Percentiles rank a stretch among this genome's conserved stretches.
phyloP scores from a whole-genome alignment of 2,113 vertebrate species.

The Ploceus nigricollis region DNA sequence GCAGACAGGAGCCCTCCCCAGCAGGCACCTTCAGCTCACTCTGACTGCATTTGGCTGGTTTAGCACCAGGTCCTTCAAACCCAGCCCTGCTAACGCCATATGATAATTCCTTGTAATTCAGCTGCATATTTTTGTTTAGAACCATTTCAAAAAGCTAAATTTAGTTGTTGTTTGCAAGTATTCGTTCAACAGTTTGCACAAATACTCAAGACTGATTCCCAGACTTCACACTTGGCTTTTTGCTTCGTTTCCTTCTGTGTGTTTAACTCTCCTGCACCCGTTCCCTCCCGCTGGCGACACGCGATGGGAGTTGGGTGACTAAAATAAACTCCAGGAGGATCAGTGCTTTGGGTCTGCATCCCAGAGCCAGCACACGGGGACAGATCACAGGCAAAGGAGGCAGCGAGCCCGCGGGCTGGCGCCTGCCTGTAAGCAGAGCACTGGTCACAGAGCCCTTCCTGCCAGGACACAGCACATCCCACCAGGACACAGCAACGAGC shows the following conservation, averaged over 20 bases:
- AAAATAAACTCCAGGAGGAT: rapidly evolving
- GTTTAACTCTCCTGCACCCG: background rate
- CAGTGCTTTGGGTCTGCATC: rapidly evolving
- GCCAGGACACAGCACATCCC: no score
- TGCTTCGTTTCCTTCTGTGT: background rate
- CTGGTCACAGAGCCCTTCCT: rapidly evolving
- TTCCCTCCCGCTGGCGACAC: background rate
- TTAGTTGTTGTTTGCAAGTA: slow-evolving; percentile 3
- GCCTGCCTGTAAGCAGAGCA: rapidly evolving
- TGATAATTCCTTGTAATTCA: background rate
- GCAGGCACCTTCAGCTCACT: rapidly evolving
- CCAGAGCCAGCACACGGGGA: rapidly evolving
- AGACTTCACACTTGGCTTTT: slow-evolving; percentile 12
- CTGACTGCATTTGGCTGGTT: background rate
- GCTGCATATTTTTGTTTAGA: background rate
- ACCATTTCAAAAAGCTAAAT: background rate
- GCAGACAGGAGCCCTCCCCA: background rate
- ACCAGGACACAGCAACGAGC: background rate
- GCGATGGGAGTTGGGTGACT: rapidly evolving
- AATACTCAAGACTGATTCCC: background rate
- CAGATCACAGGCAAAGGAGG: rapidly evolving
- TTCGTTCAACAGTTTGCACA: background rate
- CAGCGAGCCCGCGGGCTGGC: rapidly evolving
- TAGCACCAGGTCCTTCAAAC: background rate
- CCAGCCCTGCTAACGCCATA: rapidly evolving